Conservation (phyloP, 1,140 invertebrate genomes). For the Fopius arisanus region DNA sequence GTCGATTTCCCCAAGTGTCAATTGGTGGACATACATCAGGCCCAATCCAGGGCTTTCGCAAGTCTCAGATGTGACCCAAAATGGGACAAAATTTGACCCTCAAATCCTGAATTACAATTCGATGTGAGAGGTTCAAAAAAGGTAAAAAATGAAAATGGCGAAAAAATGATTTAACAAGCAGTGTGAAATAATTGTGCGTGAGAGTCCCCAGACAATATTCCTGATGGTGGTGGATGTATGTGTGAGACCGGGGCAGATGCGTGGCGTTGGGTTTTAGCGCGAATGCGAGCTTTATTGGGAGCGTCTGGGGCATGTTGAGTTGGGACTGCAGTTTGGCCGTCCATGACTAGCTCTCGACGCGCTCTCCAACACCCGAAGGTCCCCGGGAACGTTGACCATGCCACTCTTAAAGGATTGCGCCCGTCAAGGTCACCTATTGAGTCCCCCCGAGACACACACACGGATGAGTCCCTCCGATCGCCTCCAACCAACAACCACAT, state of each 20-base stretch:
- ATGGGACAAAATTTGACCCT: no score
- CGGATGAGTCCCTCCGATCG: no score
- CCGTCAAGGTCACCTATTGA: conserved; percentile 48
- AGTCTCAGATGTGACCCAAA: no score
- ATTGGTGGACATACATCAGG: no score
- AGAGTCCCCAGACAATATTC: not conserved
- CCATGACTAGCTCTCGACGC: conserved; percentile 44
- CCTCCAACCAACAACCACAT: not conserved
- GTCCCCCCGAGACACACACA: not conserved
- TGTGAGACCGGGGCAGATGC: conserved; percentile 39
- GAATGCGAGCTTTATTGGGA: conserved; percentile 49
- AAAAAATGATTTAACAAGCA: no score
- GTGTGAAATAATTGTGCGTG: no score
- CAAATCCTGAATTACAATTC: no score
- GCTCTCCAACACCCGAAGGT: conserved; percentile 46
- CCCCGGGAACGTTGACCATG: conserved; percentile 58
- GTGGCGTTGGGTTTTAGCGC: conserved; percentile 27
- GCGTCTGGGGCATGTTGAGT: conserved; percentile 42
- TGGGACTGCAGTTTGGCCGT: conserved; percentile 51
- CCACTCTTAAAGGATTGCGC: conserved; percentile 49
- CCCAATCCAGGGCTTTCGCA: no score
- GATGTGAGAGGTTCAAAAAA: no score
- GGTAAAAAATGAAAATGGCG: no score
- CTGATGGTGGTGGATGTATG: not conserved
- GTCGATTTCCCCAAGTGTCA: no score